Evolutionary conservation across 2,888 invertebrate species (phyloP).

Genomic region (Diarsia brunnea): DNA sequence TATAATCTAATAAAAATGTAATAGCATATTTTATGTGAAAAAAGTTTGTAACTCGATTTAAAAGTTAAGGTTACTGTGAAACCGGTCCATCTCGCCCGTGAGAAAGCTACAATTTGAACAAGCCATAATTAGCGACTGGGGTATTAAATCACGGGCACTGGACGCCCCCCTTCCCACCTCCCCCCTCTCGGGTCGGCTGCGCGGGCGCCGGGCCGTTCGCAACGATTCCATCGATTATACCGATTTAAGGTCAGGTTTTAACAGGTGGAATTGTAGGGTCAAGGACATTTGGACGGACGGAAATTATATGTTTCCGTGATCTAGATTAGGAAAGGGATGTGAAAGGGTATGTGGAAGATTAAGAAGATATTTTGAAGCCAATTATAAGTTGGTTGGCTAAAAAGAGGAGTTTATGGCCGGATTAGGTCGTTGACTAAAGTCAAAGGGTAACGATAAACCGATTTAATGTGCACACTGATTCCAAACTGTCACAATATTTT

Average conservation of each 20-base stretch:
- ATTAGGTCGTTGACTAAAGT: not conserved
- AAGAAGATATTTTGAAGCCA: conserved; percentile 10
- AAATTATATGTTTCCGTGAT: conserved; percentile 53
- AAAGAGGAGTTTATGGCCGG: not conserved
- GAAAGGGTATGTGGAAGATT: conserved; percentile 16
- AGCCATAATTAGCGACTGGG: conserved; percentile 89
- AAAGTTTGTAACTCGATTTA: conserved; percentile 51
- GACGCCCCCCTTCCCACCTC: conserved; percentile 69
- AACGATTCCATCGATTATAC: conserved; percentile 69
- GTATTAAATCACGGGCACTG: conserved; percentile 87
- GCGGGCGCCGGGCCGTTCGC: conserved; percentile 66
- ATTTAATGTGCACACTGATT: not conserved
- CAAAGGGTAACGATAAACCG: not conserved
- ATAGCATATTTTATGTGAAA: conserved; percentile 63
- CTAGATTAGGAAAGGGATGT: conserved; percentile 43
- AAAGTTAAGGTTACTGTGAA: conserved; percentile 61
- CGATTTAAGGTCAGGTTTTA: conserved; percentile 78
- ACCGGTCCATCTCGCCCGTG: conserved; percentile 81
- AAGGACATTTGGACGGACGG: conserved; percentile 74
- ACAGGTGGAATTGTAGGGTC: conserved; percentile 85
- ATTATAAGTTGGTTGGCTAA: conserved; percentile 20
- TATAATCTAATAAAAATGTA: conserved; percentile 66
- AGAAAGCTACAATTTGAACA: conserved; percentile 90
- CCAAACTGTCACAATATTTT: not conserved
- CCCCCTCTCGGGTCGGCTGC: conserved; percentile 52